Conservation (phyloP, 2,888 invertebrate species). For the Malacosoma neustria region DNA sequence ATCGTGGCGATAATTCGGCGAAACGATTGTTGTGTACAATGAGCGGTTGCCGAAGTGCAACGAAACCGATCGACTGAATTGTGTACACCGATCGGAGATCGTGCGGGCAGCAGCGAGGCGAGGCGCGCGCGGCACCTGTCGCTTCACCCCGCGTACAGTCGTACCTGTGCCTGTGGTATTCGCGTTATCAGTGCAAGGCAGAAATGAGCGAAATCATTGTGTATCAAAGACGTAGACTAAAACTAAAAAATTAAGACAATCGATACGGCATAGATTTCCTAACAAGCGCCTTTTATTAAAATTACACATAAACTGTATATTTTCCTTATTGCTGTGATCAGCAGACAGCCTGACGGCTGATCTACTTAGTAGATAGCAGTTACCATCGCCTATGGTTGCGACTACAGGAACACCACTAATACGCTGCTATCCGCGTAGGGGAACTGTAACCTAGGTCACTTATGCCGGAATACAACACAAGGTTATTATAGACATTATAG, state of each 20-base stretch:
- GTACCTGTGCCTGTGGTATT: constrained; percentile 17
- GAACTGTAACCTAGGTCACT: too few relatives aligned
- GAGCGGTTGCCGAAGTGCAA: constrained; percentile 25
- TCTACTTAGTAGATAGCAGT: too few relatives aligned
- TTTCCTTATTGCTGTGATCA: too few relatives aligned
- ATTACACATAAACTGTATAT: too few relatives aligned
- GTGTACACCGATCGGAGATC: constrained; percentile 12
- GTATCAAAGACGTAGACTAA: constrained; percentile 3
- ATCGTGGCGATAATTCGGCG: constrained; percentile 23
- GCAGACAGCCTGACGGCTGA: too few relatives aligned
- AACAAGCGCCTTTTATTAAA: too few relatives aligned
- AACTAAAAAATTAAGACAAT: background rate
- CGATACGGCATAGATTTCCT: background rate
- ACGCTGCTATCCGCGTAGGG: too few relatives aligned
- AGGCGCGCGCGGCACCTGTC: constrained; percentile 2
- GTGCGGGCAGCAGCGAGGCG: constrained; percentile 3
- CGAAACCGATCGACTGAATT: constrained; percentile 29
- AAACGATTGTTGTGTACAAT: constrained; percentile 7
- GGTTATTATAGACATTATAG: too few relatives aligned
- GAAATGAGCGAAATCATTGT: constrained; percentile 41
- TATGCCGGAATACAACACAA: too few relatives aligned
- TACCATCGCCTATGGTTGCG: too few relatives aligned
- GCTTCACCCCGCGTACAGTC: too few relatives aligned
- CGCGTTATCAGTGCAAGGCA: constrained; percentile 56
- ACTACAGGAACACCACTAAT: too few relatives aligned